Conservation (phyloP, 2,888 invertebrate species). For the Carterocephalus palaemon region DNA sequence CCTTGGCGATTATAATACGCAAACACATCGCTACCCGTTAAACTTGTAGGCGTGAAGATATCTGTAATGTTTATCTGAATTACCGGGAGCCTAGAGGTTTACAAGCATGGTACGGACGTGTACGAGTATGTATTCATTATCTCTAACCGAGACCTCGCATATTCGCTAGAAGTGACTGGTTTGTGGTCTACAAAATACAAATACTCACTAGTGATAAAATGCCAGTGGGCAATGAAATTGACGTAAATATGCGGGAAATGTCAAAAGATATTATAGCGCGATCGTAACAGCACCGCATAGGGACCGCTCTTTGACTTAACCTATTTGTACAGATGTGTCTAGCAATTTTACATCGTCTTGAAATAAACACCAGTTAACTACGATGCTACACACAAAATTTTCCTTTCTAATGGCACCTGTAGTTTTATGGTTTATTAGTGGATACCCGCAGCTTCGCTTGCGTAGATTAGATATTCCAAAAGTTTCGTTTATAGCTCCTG, state of each 20-base stretch:
- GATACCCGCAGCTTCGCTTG: no score
- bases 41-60: constrained; percentile 32
- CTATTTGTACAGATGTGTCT: constrained; percentile 22
- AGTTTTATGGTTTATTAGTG: constrained; percentile 1
- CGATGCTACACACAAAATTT: constrained; percentile 10
- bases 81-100: constrained; percentile 31
- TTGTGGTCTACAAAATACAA: constrained; percentile 14
- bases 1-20: constrained; percentile 39
- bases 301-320: constrained; percentile 14
- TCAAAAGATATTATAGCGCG: constrained; percentile 19
- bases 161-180: constrained; percentile 11
- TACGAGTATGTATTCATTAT: constrained; percentile 22
- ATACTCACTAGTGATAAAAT: constrained; percentile 15
- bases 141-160: constrained; percentile 9
- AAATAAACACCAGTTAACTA: constrained; percentile 19
- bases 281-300: constrained; percentile 17
- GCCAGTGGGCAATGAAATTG: constrained; percentile 16
- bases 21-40: constrained; percentile 36
- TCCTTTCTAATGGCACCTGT: constrained; percentile 9
- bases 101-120: constrained; percentile 25
- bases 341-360: constrained; percentile 20
- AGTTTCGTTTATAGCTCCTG: no score
- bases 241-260: constrained; percentile 21
- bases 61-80: constrained; percentile 29
- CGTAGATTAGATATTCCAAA: no score